Evolutionary conservation across 1,140 invertebrate genomes (phyloP), one percentile per base, ranked within the genome.

Genomic region (Trachelipus rathkii): DNA sequence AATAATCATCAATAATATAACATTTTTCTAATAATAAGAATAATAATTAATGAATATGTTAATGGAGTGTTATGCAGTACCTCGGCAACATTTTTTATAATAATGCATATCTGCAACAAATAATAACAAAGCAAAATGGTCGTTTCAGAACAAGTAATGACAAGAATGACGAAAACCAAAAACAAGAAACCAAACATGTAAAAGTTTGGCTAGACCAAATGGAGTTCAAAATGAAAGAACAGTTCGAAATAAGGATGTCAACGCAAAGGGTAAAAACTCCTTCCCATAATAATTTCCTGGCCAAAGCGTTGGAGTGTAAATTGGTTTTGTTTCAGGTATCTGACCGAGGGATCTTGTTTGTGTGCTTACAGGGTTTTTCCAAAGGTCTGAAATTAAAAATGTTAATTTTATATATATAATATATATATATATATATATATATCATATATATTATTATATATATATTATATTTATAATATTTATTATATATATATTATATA

Each of bases 141-240:
- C 19, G 97, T 98, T 88, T 99, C 96, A 24, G 96, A 97, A 86
- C 97, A 99, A 0, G 97, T 99, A 82, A 99, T 96, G 44, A 99
- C 91, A 33, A 99, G 88, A 84, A 99, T 99, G 76, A 97, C 88
- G 86, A 98, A 99, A 66, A 99, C 97, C 75, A 99, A 88, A 84
- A 99, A 97, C 44, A 99, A 88, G 86, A 99, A 99, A 80, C 97
- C 97, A 86, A 99, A 99, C 97, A 99, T 99, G 88, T 99, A 99
- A 85, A 99, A 86, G 96, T 97, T 87, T 97, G 93, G 83, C 92
- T 95, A 50, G 95, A 96, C 97, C 97, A 99, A 70, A 99, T 92
- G 44, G 96, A 98, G 87, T 98, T 99, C 15, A 99, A 88, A 79
- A 99, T 99, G 85, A 99, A 99, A n/a, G 88, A 99, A 99, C 15